Base-by-base conservation (phyloP, 2,888 invertebrate genomes). In the Drosophila nr. fundita region DNA sequence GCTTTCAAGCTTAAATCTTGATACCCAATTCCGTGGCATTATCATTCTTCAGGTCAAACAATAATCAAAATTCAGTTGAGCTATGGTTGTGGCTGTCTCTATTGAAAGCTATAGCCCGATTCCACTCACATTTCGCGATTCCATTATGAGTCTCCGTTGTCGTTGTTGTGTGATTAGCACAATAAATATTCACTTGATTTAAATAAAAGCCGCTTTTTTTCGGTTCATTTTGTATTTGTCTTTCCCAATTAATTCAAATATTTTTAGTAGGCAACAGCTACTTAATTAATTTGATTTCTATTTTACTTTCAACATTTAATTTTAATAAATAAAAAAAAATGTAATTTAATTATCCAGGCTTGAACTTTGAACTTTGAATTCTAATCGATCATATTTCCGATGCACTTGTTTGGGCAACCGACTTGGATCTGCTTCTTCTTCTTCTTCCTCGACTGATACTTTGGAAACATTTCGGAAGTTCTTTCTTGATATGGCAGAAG, bases 401-500 rank as follows among this genome's bases (percentile, higher is more conserved):
- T 45, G 45, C 45, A 21, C 21, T 45, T 45, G 45, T 45, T 45
- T 13, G 1, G 7, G 21, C 21, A 21, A 18, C 7, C n/a, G 40
- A 42, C 2, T 21, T 42, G 11, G 5, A 21, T 21, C 10, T 2
- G 8, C 29, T 32, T 15, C 32, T 40, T 21, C 58, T 30, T 24
- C 21, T 36, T 27, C 21, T 27, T 21, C 21, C 21, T 21, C n/a
- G n/a, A 38, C 40, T 13, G 48, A 61, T 58, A 32, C 45, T 45
- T 45, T 45, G 8, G 42, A 24, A 30, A 29, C 52, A 45, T 3
- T 82, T 85, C 85, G 83, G 82, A 82, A 82, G 83, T 80, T 82
- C 80, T 64, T 72, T 80, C 63, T 60, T 65, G 42, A 42, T 36
- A 42, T 24, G 27, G 24, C 34, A 36, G 36, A 34, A 48, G 45